A percentile compares a stretch with the other conserved stretches of the same genome.
These are phyloP conservation scores for Vidua chalybeata DNA, from an alignment of 2,113 vertebrate genomes.

Conservation along the genomic window DNA sequence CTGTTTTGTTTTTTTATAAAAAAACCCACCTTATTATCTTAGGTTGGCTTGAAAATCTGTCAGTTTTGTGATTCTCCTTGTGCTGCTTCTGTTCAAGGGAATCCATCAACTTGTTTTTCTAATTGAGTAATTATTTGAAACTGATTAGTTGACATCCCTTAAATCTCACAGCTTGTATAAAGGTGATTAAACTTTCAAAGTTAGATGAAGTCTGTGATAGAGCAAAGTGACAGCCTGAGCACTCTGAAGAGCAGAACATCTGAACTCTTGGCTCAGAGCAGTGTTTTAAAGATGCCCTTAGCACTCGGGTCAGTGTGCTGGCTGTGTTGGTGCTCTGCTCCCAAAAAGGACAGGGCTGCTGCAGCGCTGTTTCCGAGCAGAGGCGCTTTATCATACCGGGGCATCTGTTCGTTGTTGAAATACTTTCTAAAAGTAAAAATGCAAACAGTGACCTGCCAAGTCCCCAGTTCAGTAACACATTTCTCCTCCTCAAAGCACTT, in stretches of 20 bases:
- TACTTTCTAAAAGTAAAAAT: neutral
- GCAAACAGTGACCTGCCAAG: neutral
- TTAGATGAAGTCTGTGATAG: constrained; percentile 1
- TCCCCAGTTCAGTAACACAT: neutral
- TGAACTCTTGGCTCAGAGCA: neutral
- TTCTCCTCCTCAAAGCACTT: neutral
- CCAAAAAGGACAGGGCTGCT: neutral
- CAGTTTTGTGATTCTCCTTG: neutral
- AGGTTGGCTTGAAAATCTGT: neutral
- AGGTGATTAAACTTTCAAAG: constrained; percentile 55
- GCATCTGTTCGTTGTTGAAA: neutral
- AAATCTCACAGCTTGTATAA: constrained; percentile 44
- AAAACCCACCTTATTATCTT: neutral
- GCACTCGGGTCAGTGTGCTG: neutral
- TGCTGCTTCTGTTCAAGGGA: constrained; percentile 18
- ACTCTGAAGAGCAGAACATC: neutral
- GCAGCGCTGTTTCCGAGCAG: neutral
- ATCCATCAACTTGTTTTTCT: constrained; percentile 24
- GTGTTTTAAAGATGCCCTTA: neutral
- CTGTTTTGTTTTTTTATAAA: no score
- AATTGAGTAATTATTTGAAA: constrained; percentile 59
- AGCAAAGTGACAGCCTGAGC: neutral
- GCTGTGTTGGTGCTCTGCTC: neutral
- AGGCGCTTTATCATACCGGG: neutral
- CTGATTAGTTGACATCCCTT: constrained; percentile 40